phyloP scores from a whole-genome alignment of 2,888 invertebrate genomes.

The Lissocephala sabroskyi region DNA sequence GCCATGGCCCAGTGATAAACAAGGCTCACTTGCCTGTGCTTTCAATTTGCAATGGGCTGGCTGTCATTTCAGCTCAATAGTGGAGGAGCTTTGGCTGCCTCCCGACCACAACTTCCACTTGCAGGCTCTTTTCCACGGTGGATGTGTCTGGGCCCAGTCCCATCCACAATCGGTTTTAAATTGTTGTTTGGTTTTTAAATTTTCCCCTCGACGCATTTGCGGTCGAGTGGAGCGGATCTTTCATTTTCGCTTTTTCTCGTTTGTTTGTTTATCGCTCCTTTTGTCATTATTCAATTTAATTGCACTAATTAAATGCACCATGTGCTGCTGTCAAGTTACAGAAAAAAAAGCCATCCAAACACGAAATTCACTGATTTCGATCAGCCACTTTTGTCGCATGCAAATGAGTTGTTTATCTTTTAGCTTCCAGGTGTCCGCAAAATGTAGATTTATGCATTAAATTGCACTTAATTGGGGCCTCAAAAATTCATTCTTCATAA shows the following conservation, averaged over 20 bases:
- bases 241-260: neutral
- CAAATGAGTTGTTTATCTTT: too few relatives aligned
- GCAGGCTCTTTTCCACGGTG: too few relatives aligned
- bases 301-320: conserved; percentile 43
- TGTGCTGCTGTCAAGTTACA: conserved; percentile 20
- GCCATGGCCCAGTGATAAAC: conserved; percentile 54
- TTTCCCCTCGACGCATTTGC: too few relatives aligned
- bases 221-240: neutral
- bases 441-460: too few relatives aligned
- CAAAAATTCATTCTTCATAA: too few relatives aligned
- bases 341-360: too few relatives aligned
- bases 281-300: conserved; percentile 8
- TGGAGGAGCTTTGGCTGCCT: conserved; percentile 12
- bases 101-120: neutral
- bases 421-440: too few relatives aligned
- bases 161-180: conserved; percentile 14
- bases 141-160: too few relatives aligned
- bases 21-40: conserved; percentile 61
- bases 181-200: conserved; percentile 16
- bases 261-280: neutral
- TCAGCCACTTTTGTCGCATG: too few relatives aligned
- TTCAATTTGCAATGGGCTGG: conserved; percentile 57
- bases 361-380: too few relatives aligned
- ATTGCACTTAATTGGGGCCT: too few relatives aligned
- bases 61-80: conserved; percentile 63